Evolutionary conservation across 2,113 vertebrate genomes (phyloP), one percentile per base, ranked within the genome.

Genomic region (Nerophis ophidion): DNA sequence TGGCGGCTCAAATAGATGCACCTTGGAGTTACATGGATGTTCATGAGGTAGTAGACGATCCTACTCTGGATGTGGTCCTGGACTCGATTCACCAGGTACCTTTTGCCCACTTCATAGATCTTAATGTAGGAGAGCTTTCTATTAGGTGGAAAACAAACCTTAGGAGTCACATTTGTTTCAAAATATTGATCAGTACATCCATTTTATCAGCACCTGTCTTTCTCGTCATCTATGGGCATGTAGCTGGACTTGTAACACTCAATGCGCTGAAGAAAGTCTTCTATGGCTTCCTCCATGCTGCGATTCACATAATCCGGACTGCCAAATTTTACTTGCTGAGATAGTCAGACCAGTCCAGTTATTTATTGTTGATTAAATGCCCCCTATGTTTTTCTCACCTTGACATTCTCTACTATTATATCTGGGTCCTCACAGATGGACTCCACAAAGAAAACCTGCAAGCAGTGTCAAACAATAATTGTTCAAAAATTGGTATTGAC

Each of bases 21-120:
- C 2, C 93, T 89, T 0, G 93, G 92, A 0, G 93, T 90, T 65
- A 96, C 91, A 0, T 96, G 94, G 77, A 94, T 96, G 80, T 96
- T 96, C 93, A 96, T 96, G 66, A 96, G 89, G 79, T 96, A 96
- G 66, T 96, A 96, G 0, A 95, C 93, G 0, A 88, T 94, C 61
- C 93, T 84, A 83, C 94, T 95, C 84, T 96, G 94, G 49, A 96
- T 82, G 72, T 96, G 94, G 52, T 94, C 94, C 79, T 93, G 93
- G 4, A 96, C 91, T 5, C 34, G 73, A 77, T 96, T 96, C 57
- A 93, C 93, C 79, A 94, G 79, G 82, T 93, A 95, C 19, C 91
- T 86, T 13, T 83, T 84, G 7, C 94, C 93, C 72, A 93, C 93
- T 1, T 96, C 91, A 11, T 92, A 96, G 68, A 96, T 96, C 86